Evolutionary conservation across 2,888 invertebrate genomes (phyloP).

Genomic region (Strigamia crassipes): DNA sequence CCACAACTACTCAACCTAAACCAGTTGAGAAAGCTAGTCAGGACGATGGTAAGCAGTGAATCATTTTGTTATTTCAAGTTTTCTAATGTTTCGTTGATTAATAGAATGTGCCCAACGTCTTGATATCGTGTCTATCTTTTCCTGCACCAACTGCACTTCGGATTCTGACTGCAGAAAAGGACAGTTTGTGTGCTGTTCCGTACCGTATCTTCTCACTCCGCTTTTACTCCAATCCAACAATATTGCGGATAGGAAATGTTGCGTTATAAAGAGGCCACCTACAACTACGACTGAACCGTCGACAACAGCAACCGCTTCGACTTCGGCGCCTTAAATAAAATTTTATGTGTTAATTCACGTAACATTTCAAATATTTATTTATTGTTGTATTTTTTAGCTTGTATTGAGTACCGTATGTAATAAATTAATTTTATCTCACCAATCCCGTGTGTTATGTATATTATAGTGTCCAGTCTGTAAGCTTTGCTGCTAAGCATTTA

Average conservation of each 20-base stretch:
- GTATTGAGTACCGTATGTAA: no score
- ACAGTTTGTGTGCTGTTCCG: not conserved
- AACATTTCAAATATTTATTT: not conserved
- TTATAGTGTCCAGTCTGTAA: no score
- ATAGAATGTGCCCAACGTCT: not conserved
- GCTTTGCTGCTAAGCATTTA: no score
- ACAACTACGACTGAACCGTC: not conserved
- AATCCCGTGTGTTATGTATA: no score
- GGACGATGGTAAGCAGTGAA: not conserved
- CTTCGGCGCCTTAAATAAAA: not conserved
- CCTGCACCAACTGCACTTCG: not conserved
- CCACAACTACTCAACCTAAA: not conserved
- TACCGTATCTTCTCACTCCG: not conserved
- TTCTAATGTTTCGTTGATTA: not conserved
- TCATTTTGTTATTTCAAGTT: not conserved
- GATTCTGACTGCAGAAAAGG: not conserved
- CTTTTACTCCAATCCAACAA: not conserved
- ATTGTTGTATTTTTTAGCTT: not conserved
- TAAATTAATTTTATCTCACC: no score
- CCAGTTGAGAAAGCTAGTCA: not conserved
- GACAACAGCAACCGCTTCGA: not conserved
- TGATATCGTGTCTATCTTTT: not conserved
- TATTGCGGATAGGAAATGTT: not conserved
- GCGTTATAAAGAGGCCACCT: not conserved
- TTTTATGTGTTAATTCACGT: not conserved